Percentiles rank a stretch among this genome's conserved stretches.
Conservation (phyloP, 2,888 invertebrate species). For the Protodeltote pygarga region DNA sequence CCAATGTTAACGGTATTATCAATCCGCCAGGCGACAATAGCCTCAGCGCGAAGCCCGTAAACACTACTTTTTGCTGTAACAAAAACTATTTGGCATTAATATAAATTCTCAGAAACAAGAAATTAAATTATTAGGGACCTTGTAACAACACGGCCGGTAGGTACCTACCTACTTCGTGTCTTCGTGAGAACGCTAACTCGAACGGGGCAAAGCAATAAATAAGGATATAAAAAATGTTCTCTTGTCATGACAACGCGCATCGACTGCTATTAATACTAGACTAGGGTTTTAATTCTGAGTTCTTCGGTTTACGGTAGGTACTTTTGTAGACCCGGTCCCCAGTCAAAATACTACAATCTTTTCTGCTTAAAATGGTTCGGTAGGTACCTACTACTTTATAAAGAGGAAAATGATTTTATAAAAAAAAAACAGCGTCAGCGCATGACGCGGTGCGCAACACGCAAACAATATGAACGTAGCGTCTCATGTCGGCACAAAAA, state of each 20-base stretch:
- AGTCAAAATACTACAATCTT: conserved; percentile 14
- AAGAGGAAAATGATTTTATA: conserved; percentile 26
- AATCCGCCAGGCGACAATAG: conserved; percentile 13
- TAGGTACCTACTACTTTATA: background rate
- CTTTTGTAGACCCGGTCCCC: conserved; percentile 23
- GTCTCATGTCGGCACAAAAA: conserved; percentile 39
- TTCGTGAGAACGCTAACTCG: conserved; percentile 45
- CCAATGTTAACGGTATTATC: no score
- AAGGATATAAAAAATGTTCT: conserved; percentile 35
- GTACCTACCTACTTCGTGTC: no score
- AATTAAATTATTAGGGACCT: conserved; percentile 9
- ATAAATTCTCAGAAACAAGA: background rate
- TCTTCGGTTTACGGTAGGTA: conserved; percentile 10
- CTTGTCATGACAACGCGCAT: conserved; percentile 30
- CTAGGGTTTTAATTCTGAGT: conserved; percentile 32
- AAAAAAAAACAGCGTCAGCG: conserved; percentile 15
- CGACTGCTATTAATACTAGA: no score
- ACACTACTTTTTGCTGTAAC: background rate
- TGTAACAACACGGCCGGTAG: no score
- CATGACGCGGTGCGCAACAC: conserved; percentile 13
- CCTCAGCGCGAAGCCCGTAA: conserved; percentile 2
- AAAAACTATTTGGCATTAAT: no score
- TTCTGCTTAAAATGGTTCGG: background rate
- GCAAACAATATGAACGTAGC: conserved; percentile 38
- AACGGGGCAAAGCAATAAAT: conserved; percentile 16